Evolutionary conservation across 2,888 invertebrate genomes (phyloP).

Genomic region (Drosophila rubida): DNA sequence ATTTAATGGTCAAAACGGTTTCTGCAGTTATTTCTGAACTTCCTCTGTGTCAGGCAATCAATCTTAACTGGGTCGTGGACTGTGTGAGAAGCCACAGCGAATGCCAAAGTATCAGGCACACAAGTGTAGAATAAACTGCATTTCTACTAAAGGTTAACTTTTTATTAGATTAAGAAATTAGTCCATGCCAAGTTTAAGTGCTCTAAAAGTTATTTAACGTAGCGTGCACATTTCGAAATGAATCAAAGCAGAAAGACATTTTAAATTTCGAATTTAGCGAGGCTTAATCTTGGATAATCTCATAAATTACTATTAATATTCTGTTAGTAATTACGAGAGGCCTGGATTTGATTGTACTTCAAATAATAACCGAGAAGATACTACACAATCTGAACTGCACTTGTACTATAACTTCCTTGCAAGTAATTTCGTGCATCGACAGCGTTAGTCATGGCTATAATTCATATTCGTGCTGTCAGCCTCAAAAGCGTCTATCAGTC

Average conservation of each 20-base stretch:
- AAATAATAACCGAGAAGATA: no score
- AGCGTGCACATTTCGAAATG: background rate
- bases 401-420: background rate
- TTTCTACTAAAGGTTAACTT: slow-evolving; percentile 7
- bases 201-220: background rate
- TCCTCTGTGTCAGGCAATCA: slow-evolving; percentile 35
- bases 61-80: slow-evolving; percentile 38
- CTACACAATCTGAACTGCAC: background rate
- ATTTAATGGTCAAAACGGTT: slow-evolving; percentile 40
- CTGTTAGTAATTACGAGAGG: no score
- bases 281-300: background rate
- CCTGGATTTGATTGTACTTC: background rate
- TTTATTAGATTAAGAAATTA: slow-evolving; percentile 16
- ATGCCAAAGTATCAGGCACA: slow-evolving; percentile 18
- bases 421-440: background rate
- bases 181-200: background rate
- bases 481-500: slow-evolving; percentile 41
- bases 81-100: slow-evolving; percentile 11
- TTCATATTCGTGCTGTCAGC: slow-evolving; percentile 32
- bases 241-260: background rate
- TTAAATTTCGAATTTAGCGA: background rate
- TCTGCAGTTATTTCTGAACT: slow-evolving; percentile 42
- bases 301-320: no score
- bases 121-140: background rate
- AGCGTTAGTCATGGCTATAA: slow-evolving; percentile 1